Percentiles rank a stretch among this genome's conserved stretches.
Evolutionary conservation across 2,113 vertebrate genomes (phyloP).

Genomic region (Cyanoderma ruficeps): DNA sequence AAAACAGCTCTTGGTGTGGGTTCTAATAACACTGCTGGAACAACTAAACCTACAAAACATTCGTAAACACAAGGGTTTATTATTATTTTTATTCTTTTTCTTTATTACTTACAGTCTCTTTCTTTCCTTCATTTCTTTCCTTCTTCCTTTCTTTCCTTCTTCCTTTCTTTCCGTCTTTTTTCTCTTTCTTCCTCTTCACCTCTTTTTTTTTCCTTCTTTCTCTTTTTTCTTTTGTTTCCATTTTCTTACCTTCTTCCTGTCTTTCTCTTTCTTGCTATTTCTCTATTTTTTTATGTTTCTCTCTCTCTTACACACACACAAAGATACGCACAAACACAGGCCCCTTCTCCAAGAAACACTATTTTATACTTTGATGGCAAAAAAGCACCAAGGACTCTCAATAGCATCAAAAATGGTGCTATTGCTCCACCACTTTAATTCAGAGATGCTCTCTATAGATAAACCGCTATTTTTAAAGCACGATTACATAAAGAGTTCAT

Average conservation of each 20-base stretch:
- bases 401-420: background rate
- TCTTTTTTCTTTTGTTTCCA: background rate
- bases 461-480: background rate
- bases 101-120: background rate
- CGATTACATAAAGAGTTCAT: background rate
- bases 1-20: constrained; percentile 43
- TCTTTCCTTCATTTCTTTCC: background rate
- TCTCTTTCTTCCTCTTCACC: background rate
- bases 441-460: background rate
- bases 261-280: background rate
- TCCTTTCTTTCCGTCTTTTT: background rate
- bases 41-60: background rate
- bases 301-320: background rate
- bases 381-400: background rate
- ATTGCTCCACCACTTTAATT: background rate
- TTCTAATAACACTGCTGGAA: background rate
- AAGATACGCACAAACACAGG: background rate
- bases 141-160: background rate
- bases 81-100: no score
- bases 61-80: background rate
- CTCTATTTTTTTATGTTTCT: background rate
- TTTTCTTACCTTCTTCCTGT: background rate
- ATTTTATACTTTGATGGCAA: background rate
- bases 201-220: background rate
- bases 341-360: background rate